Evolutionary conservation across 2,888 invertebrate species (phyloP).

Genomic region (Dexiosoma caninum): DNA sequence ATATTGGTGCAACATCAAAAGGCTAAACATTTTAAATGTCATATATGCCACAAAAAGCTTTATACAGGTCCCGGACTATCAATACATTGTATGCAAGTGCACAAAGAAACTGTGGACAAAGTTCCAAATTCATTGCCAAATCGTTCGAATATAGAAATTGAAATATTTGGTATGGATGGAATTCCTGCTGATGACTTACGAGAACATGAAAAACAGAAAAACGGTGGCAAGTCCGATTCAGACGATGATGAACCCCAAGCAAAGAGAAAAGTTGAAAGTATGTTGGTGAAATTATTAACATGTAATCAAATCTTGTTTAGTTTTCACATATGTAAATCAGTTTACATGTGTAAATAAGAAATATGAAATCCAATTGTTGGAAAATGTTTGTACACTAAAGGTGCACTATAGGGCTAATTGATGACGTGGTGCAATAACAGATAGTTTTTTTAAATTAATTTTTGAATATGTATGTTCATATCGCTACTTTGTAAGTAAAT

Average conservation of each 20-base stretch:
- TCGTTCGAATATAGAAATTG: constrained; percentile 98
- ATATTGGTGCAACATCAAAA: constrained; percentile 99
- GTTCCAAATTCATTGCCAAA: constrained; percentile 99
- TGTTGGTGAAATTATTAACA: constrained; percentile 8
- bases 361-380: too few species aligned
- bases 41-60: constrained; percentile 99
- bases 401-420: not conserved
- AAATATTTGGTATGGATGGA: constrained; percentile 99
- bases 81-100: constrained; percentile 99
- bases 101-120: constrained; percentile 99
- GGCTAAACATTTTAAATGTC: constrained; percentile 99
- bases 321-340: too few species aligned
- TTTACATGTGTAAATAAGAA: too few species aligned
- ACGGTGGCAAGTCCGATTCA: constrained; percentile 86
- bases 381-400: too few species aligned
- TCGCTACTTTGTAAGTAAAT: too few species aligned
- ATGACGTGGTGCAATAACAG: too few species aligned
- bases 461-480: not conserved
- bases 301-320: not conserved
- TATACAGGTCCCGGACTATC: constrained; percentile 97
- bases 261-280: constrained; percentile 81
- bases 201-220: constrained; percentile 94
- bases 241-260: constrained; percentile 90
- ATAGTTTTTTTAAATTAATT: not conserved
- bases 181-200: constrained; percentile 96